Evolutionary conservation across 2,797 vertebrate genomes (phyloP).

Genomic region (Acanthurus leucopareius): DNA sequence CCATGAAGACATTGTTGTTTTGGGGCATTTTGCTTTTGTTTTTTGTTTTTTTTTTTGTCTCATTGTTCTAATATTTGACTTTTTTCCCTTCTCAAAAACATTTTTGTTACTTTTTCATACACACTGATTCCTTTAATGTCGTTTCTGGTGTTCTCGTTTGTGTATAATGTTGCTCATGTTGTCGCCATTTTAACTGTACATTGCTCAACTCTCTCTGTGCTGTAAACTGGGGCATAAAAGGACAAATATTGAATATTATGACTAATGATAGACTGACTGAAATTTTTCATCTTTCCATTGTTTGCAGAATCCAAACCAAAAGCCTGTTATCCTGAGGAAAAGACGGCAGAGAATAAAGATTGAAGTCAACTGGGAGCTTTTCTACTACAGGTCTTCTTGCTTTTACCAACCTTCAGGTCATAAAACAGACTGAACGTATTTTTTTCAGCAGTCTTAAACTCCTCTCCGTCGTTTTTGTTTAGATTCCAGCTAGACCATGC

Average conservation of each 20-base stretch:
- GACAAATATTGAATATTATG: neutral
- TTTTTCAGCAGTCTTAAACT: neutral
- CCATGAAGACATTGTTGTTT: neutral
- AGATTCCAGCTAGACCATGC: slow-evolving; percentile 98
- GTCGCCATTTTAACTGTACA: slow-evolving; percentile 23
- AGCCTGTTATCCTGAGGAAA: slow-evolving; percentile 97
- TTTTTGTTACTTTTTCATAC: slow-evolving; percentile 22
- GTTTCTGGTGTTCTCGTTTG: slow-evolving; percentile 19
- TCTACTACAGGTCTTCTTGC: slow-evolving; percentile 90
- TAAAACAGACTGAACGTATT: neutral
- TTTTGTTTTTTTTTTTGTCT: neutral
- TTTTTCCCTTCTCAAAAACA: slow-evolving; percentile 15
- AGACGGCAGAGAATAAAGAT: slow-evolving; percentile 99
- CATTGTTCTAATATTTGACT: slow-evolving; percentile 26
- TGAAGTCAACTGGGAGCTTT: slow-evolving; percentile 98
- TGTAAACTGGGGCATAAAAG: slow-evolving; percentile 3
- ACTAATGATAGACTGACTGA: neutral
- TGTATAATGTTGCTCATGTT: slow-evolving; percentile 30
- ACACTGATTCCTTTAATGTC: slow-evolving; percentile 2
- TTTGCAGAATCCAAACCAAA: slow-evolving; percentile 95
- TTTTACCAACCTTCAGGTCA: neutral
- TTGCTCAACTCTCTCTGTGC: slow-evolving; percentile 8
- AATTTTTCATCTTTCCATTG: neutral
- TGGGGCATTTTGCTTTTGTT: neutral
- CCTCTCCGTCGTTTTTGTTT: neutral